Evolutionary conservation across 2,797 vertebrate genomes (phyloP).

Genomic region (Enteromius trimaculatus): DNA sequence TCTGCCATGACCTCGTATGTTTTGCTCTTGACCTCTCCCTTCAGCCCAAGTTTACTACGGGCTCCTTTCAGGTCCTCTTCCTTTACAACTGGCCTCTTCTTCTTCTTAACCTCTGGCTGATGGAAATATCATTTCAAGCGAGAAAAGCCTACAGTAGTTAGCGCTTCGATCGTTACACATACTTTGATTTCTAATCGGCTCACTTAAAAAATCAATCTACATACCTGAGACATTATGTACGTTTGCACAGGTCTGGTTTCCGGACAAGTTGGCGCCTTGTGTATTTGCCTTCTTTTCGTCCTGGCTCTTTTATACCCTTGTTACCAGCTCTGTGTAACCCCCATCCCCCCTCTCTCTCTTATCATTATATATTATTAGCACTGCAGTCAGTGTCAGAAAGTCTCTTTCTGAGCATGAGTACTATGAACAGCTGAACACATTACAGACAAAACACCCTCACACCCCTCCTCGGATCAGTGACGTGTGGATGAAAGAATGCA

Average conservation of each 20-base stretch:
- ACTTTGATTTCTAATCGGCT: background rate
- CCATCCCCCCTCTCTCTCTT: constrained; percentile 65
- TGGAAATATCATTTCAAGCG: background rate
- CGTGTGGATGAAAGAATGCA: background rate
- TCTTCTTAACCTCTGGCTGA: constrained; percentile 85
- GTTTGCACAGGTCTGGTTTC: background rate
- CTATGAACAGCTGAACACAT: constrained; percentile 67
- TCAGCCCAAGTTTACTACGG: constrained; percentile 86
- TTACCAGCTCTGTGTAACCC: constrained; percentile 28
- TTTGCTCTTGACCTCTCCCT: constrained; percentile 93
- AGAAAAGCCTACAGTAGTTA: background rate
- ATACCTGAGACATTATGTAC: constrained; percentile 78
- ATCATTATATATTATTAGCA: constrained; percentile 80
- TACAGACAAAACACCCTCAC: constrained; percentile 36
- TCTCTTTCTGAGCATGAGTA: constrained; percentile 53
- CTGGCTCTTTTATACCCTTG: constrained; percentile 61
- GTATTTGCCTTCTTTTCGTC: constrained; percentile 24
- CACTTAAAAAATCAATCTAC: background rate
- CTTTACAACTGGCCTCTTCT: constrained; percentile 92
- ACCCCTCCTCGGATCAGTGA: background rate
- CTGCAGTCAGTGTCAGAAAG: constrained; percentile 67
- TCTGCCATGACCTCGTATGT: constrained; percentile 96
- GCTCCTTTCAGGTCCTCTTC: constrained; percentile 95
- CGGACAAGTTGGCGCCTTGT: constrained; percentile 45
- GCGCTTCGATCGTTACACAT: background rate